Evolutionary conservation across 2,888 invertebrate genomes (phyloP).

Genomic region (Diploptera punctata): DNA sequence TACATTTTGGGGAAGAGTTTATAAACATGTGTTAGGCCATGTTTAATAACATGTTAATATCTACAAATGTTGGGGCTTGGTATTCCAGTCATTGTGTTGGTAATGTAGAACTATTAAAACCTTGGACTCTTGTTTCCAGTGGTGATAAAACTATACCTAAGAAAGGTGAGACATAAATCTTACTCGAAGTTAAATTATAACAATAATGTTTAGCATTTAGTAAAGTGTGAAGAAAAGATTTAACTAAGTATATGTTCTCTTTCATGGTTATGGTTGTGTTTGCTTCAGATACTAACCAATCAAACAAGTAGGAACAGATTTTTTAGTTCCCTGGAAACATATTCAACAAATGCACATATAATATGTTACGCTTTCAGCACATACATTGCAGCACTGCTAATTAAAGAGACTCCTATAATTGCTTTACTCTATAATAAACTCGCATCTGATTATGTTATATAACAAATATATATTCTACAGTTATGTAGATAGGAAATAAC

Average conservation of each 20-base stretch:
- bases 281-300: background rate
- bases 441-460: no score
- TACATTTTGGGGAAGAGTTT: constrained; percentile 36
- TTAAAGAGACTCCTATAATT: background rate
- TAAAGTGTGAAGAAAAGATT: background rate
- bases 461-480: no score
- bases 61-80: background rate
- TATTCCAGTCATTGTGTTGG: constrained; percentile 11
- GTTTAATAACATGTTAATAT: constrained; percentile 16
- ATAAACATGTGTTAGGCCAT: constrained; percentile 28
- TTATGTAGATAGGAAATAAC: no score
- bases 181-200: background rate
- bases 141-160: constrained; percentile 1
- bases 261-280: constrained; percentile 11
- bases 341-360: background rate
- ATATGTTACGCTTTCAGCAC: constrained; percentile 4
- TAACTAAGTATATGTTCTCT: constrained; percentile 9
- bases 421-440: constrained; percentile 1
- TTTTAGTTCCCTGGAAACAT: background rate
- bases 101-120: no score
- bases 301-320: background rate
- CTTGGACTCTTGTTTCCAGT: background rate
- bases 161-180: background rate
- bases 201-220: background rate
- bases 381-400: constrained; percentile 1